Base-by-base conservation (phyloP, 2,797 vertebrate genomes). In the Sternotherus odoratus region DNA sequence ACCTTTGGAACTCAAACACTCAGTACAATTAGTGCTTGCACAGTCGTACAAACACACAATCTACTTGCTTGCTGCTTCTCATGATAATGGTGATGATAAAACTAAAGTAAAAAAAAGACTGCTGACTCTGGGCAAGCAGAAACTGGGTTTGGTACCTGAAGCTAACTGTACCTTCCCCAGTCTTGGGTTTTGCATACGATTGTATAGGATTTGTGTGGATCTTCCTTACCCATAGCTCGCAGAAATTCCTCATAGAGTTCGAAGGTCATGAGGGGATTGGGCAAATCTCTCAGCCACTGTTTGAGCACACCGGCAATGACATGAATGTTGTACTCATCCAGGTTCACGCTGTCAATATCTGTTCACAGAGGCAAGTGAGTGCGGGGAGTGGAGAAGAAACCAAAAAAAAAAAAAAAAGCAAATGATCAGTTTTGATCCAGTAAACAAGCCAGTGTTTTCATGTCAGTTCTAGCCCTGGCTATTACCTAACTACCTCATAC, bases 291-390 rank as follows among this genome's bases (percentile, higher is more conserved):
- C 86, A 99, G 98, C 99, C 99, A 99, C 95, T 99, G 99, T 96
- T 99, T 99, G 96, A 99, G 99, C 39, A 99, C 99, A 10, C 99
- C 99, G n/a, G 98, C 99, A 2, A 99, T 99, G 80, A 99, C 99
- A 0, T 99, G 99, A 97, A 99, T 99, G 97, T 99, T 99, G 98
- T 99, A 99, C 97, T 99, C 99, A 0, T 99, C 99, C 83, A 99
- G 98, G 97, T 99, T 99, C 93, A 99, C 98, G 28, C 79, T 98
- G 79, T 99, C 98, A 4, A 98, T 98, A 96, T 99, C 99, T 99
- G 97, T 80, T 95, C 66, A 11, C 78, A 8, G 91, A 10, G 48
- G 54, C 77, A 94, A 2, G 60, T 82, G 93, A 92, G 63, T 2
- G 49, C 63, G 63, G 23, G 17, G 33, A 94, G 43, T 49, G 79